Conservation (phyloP, 2,113 vertebrate genomes). For the Psophia crepitans region DNA sequence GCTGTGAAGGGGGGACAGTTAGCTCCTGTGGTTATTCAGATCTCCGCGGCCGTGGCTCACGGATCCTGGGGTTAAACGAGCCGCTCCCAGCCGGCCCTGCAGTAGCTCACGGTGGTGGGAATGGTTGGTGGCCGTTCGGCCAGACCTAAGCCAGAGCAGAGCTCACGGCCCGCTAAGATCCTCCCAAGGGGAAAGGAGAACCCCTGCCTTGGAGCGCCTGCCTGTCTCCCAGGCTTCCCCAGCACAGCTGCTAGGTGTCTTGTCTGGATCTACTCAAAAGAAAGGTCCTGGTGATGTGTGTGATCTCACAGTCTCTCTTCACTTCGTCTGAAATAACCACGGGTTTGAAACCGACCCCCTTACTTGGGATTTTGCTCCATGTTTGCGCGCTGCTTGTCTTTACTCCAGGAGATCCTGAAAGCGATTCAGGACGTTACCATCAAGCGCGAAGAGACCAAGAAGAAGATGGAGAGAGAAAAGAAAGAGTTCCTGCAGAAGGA, state of each 20-base stretch:
- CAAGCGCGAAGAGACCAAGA: constrained; percentile 82
- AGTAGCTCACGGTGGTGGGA: neutral
- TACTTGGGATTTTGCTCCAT: neutral
- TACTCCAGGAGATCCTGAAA: constrained; percentile 69
- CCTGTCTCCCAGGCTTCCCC: neutral
- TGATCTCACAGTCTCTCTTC: neutral
- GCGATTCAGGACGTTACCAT: constrained; percentile 77
- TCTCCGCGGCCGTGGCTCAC: rapidly evolving
- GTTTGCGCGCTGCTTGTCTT: neutral
- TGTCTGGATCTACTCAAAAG: neutral
- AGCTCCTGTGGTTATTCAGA: neutral
- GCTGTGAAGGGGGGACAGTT: neutral
- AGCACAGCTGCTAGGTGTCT: rapidly evolving
- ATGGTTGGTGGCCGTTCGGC: rapidly evolving
- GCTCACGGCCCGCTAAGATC: neutral
- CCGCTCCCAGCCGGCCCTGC: rapidly evolving
- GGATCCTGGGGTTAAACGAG: neutral
- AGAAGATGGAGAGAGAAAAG: constrained; percentile 85
- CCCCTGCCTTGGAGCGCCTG: rapidly evolving
- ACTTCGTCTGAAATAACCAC: rapidly evolving
- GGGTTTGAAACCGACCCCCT: rapidly evolving
- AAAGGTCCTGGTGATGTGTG: rapidly evolving
- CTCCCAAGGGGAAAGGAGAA: neutral
- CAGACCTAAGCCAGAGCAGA: neutral
- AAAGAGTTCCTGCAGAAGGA: constrained; percentile 83